Base-by-base conservation (phyloP, 1,140 invertebrate genomes). In the Paramacrobiotus metropolitanus region DNA sequence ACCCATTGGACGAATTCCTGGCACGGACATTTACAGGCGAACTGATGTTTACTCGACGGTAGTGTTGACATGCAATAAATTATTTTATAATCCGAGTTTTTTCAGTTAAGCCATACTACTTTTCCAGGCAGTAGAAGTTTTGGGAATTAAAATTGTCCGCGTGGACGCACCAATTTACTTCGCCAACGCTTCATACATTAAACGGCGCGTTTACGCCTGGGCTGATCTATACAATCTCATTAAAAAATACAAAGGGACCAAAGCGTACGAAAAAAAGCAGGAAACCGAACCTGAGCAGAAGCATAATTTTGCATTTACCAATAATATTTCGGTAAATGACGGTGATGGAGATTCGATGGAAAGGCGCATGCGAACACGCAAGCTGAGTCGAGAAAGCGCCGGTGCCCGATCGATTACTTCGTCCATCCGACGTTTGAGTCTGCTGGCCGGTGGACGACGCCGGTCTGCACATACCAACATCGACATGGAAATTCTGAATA, bases 141-240 rank as follows among this genome's bases (percentile, higher is more conserved):
- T 21, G 9, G 48, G 48, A 15, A 21, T 55, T 15, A 15, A 24
- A 21, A 55, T 55, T 24, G 48, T 55, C 21, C 48, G 48, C 15
- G 48, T 55, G 48, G 48, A 55, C 48, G 15, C 48, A 20, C 48
- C 48, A 15, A 55, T 55, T 24, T 55, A 55, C 48, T 55, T 55
- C 21, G 48, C 48, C 48, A 55, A 55, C 21, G 48, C 48, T 9
- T 55, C 48, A 15, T 55, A 55, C 48, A 21, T 55, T 4, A 55
- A 55, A 21, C 4, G 15, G 15, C 48, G 48, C 15, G 15, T 55
- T 4, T 55, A 55, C 48, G 48, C 48, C 4, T 55, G 48, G 48
- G 48, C 48, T 4, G 48, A 24, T 21, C 48, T 55, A 4, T 20
- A 55, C 48, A 55, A 15, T 24, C 48, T 55, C 48, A 55, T 55